Base-by-base conservation (phyloP, 2,888 invertebrate genomes). In the Ichneumoninae sp. region DNA sequence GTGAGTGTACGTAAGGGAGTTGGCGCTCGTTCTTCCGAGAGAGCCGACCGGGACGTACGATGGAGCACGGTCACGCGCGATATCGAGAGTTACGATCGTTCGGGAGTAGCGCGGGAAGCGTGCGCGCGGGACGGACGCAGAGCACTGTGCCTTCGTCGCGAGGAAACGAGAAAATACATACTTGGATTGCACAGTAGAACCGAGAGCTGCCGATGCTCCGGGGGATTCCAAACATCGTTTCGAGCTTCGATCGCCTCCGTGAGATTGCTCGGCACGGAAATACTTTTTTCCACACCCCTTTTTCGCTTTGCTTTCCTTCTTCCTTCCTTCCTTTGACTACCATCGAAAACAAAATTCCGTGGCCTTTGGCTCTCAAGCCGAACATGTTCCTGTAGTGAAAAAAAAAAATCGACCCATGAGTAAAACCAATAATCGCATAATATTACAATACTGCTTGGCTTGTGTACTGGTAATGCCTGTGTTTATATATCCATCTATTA, bases 11-110 rank as follows among this genome's bases (percentile, higher is more conserved):
- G 66, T 76, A 65, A 76, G 66, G 76, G 66, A 65, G 66, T 66
- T 52, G 76, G 66, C 66, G 26, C 52, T 65, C 76, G 57, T 57
- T 47, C 57, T 40, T 57, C 26, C 57, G 22, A 68, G 76, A 44
- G 19, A 44, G 30, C 47, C 40, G 60, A 76, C 52, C 50, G 70
- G 36, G 65, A 63, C 65, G 40, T 40, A 70, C 60, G 65, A 60
- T 36, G 73, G 69, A 40, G 57, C 70, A 74, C 78, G 81, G 73
- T 79, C 83, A 81, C 83, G 85, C 60, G 85, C 78, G 44, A 78
- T 78, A 81, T 81, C 66, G 77, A 77, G 85, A 85, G 77, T 83
- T 76, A 81, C 81, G 85, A 85, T 83, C 76, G 71, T 63, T 66
- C 66, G 75, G 52, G 74, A 78, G 74, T 70, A 66, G 69, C 52